These are phyloP conservation scores for Scomber colias DNA, from an alignment of 2,113 vertebrate genomes.

Conservation along the genomic window DNA sequence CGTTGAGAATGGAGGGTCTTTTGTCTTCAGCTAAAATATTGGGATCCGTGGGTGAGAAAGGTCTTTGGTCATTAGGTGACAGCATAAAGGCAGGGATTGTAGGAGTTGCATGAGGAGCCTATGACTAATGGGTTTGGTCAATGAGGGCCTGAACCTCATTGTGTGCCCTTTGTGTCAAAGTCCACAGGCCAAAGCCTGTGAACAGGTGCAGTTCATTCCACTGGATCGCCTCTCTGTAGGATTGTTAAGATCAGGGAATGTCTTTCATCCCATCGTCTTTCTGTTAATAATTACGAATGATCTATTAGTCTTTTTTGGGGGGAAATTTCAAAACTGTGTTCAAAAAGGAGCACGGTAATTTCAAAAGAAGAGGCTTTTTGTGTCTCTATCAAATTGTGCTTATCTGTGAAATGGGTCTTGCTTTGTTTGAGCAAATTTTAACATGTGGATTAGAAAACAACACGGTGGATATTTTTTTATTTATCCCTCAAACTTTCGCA, in stretches of 20 bases:
- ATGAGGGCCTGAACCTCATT: conserved; percentile 84
- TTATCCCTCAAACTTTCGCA: conserved; percentile 50
- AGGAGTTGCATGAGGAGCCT: conserved; percentile 84
- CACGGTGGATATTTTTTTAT: conserved; percentile 45
- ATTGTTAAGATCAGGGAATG: conserved; percentile 77
- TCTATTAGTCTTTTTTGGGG: conserved; percentile 44
- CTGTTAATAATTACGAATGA: conserved; percentile 75
- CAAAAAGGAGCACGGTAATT: conserved; percentile 15
- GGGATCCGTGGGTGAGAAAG: conserved; percentile 81
- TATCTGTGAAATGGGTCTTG: conserved; percentile 25
- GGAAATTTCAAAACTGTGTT: conserved; percentile 3
- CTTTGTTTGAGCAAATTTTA: conserved; percentile 49
- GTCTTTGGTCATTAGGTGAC: conserved; percentile 76
- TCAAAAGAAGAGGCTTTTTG: conserved; percentile 28
- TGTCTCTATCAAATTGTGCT: conserved; percentile 19
- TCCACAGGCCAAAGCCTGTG: conserved; percentile 87
- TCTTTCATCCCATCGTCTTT: conserved; percentile 70
- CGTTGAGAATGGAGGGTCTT: conserved; percentile 64
- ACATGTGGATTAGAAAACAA: conserved; percentile 60
- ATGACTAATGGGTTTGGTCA: conserved; percentile 90
- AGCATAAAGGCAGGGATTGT: conserved; percentile 79
- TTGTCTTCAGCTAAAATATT: conserved; percentile 83
- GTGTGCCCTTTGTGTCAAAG: conserved; percentile 87
- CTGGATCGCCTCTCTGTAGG: conserved; percentile 64
- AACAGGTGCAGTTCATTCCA: conserved; percentile 84